These are phyloP conservation scores for Indri indri DNA, from an alignment of 2,113 vertebrate genomes.

Conservation along the genomic window DNA sequence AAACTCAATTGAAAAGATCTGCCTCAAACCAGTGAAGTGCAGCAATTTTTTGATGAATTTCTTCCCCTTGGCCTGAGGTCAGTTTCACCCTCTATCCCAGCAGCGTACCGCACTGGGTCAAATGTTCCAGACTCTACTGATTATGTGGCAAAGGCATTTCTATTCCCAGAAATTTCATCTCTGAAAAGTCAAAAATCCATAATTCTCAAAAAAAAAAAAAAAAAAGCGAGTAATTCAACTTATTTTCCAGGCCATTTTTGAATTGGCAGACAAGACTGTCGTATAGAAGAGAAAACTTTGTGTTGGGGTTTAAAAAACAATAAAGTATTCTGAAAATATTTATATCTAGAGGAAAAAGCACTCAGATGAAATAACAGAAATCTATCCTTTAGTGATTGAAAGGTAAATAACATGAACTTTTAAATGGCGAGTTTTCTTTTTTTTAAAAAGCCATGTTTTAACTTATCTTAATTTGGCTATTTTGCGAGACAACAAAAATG, in stretches of 20 bases:
- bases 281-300: background rate
- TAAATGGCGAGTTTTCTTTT: background rate
- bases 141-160: background rate
- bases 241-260: slow-evolving; percentile 33
- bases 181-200: slow-evolving; percentile 25
- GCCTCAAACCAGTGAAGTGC: background rate
- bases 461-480: background rate
- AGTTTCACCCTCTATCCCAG: background rate
- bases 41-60: background rate
- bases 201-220: background rate
- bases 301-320: background rate
- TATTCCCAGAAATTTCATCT: background rate
- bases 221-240: background rate
- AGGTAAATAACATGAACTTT: background rate
- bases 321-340: background rate
- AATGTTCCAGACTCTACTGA: background rate
- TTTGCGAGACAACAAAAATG: background rate
- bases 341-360: background rate
- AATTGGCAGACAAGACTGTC: background rate
- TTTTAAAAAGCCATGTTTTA: background rate
- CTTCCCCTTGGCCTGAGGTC: background rate
- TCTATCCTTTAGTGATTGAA: background rate
- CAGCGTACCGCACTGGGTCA: background rate
- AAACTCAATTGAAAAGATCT: background rate
- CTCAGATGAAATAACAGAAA: background rate